These are phyloP conservation scores for Macropodus opercularis DNA, from an alignment of 2,797 vertebrate species.

Conservation along the genomic window DNA sequence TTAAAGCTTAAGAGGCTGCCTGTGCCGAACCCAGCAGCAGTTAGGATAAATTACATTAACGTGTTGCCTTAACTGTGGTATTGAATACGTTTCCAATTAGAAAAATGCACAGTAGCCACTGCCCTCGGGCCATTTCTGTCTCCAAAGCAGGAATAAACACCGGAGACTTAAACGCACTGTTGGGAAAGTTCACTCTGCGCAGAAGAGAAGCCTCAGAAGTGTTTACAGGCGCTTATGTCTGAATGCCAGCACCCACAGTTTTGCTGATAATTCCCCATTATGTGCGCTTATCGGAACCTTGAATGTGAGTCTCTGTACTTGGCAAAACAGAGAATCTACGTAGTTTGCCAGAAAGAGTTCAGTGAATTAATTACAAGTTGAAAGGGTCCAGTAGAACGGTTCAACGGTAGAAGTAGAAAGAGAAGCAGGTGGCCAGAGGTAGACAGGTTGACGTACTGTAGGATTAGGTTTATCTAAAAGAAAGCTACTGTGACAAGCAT, in stretches of 20 bases:
- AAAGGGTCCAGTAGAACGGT: conserved; percentile 32
- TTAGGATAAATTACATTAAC: conserved; percentile 41
- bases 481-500: neutral
- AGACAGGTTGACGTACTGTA: neutral
- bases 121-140: conserved; percentile 9
- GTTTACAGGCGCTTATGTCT: conserved; percentile 40
- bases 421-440: conserved; percentile 21
- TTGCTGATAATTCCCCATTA: conserved; percentile 56
- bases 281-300: conserved; percentile 47
- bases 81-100: conserved; percentile 42
- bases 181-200: conserved; percentile 14
- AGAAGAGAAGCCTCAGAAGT: conserved; percentile 35
- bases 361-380: conserved; percentile 63
- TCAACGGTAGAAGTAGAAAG: conserved; percentile 23
- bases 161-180: conserved; percentile 17
- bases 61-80: conserved; percentile 31
- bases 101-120: conserved; percentile 11
- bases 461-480: conserved; percentile 11
- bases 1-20: conserved; percentile 32
- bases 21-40: conserved; percentile 38
- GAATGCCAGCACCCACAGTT: conserved; percentile 44
- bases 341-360: conserved; percentile 45
- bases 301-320: conserved; percentile 48
- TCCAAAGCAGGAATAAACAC: conserved; percentile 30
- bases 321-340: conserved; percentile 43